Conservation (phyloP, 2,113 vertebrate species). For the Campylorhamphus procurvoides region DNA sequence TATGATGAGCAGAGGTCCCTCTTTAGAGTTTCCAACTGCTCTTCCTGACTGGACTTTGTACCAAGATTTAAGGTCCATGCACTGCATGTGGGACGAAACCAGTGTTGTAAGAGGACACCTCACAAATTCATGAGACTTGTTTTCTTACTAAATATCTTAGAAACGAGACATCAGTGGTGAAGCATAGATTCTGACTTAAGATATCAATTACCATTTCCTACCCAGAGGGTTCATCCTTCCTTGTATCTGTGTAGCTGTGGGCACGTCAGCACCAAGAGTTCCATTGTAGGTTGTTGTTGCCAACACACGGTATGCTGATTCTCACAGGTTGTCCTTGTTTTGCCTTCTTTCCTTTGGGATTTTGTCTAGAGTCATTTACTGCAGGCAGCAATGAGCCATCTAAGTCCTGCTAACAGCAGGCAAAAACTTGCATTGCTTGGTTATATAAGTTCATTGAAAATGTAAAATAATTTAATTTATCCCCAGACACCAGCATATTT, state of each 20-base stretch:
- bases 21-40: neutral
- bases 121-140: neutral
- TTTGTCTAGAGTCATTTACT: neutral
- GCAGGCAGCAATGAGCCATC: neutral
- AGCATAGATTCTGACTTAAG: neutral
- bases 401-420: neutral
- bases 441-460: neutral
- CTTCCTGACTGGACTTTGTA: neutral
- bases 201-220: neutral
- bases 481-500: slow-evolving; percentile 1
- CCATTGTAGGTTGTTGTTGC: neutral
- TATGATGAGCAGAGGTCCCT: neutral
- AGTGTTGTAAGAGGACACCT: neutral
- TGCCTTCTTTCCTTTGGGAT: neutral
- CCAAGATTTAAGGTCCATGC: neutral
- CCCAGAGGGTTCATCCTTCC: neutral
- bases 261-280: neutral
- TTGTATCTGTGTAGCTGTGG: neutral
- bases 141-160: neutral
- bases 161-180: neutral
- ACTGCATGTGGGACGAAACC: neutral
- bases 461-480: slow-evolving; percentile 44
- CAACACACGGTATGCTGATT: neutral
- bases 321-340: neutral
- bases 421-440: neutral